Evolutionary conservation across 2,888 invertebrate genomes (phyloP), one percentile per base, ranked within the genome.

Genomic region (Onchidella celtica): DNA sequence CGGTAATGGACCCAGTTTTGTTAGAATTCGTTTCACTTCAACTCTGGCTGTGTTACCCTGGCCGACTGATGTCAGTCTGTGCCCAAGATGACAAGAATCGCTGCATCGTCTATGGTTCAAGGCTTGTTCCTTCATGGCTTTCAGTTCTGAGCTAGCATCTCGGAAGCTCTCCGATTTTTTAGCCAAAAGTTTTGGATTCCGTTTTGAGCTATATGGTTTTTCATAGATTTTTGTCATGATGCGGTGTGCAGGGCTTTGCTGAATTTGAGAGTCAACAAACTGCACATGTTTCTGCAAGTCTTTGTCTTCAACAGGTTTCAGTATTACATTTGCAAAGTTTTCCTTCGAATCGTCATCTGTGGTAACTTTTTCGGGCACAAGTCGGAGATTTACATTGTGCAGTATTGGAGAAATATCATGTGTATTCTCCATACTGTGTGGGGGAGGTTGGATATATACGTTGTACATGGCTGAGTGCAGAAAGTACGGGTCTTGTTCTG

Each of bases 101-200:
- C 77, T 77, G 24, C 57, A 40, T 34, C 76, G 38, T 66, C 76
- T 36, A n/a, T 21, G 55, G 36, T 29, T 32, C 6, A 38, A 24
- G 11, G 29, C 24, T 11, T 40, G 3, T 14, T 76, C 55, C 17
- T 66, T 63, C 21, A 34, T 55, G 4, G 65, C 47, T 17, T 38
- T 27, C 21, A 65, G 27, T n/a, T 65, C 66, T 1, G 76, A 69
- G 27, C 21, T 3, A 0, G 69, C 38, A 11, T n/a, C 40, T 27
- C 40, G 55, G 29, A 77, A 77, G 57, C 77, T 77, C 29, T 77
- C 77, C 3, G 77, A 77, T n/a, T 77, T 77, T 32, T 77, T 77
- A 1, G 55, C 57, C 21, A 77, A 1, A 27, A 76, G 34, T 3
- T 27, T n/a, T 24, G 77, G 77, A 27, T 32, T 11, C 40, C 68